These are phyloP conservation scores for Odobenus rosmarus DNA, from an alignment of 2,113 vertebrate species.

Conservation along the genomic window DNA sequence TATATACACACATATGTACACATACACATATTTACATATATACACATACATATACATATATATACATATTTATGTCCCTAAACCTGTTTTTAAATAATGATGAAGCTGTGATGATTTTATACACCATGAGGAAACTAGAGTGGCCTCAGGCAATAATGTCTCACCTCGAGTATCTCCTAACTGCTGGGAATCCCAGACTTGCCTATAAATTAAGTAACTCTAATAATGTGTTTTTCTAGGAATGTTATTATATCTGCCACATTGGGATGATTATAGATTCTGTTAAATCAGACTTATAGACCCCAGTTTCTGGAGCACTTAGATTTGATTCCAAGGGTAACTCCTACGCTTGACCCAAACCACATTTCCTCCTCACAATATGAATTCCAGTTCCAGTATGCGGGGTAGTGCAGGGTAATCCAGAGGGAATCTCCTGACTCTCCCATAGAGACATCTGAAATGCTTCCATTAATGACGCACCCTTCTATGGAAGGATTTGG, in stretches of 20 bases:
- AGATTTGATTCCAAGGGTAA: not conserved
- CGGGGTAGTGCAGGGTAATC: not conserved
- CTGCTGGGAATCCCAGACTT: not conserved
- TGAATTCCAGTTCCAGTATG: not conserved
- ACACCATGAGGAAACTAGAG: not conserved
- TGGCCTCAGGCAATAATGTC: not conserved
- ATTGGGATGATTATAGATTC: not conserved
- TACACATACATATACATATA: not conserved
- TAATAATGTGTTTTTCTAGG: not conserved
- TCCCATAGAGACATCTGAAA: not conserved
- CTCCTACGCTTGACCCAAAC: not conserved
- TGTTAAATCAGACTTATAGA: not conserved
- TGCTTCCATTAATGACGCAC: not conserved
- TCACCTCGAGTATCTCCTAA: not conserved
- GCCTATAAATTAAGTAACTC: not conserved
- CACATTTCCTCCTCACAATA: not conserved
- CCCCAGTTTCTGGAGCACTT: not conserved
- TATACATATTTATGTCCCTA: not conserved
- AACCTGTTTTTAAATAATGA: not conserved
- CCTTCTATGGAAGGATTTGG: not conserved
- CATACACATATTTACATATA: not conserved
- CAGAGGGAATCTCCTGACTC: not conserved
- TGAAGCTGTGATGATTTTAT: not conserved
- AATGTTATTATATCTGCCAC: not conserved
- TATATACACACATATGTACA: fast-evolving